Evolutionary conservation across 2,888 invertebrate genomes (phyloP), one percentile per base, ranked within the genome.

Genomic region (Eugnorisma glareosa): DNA sequence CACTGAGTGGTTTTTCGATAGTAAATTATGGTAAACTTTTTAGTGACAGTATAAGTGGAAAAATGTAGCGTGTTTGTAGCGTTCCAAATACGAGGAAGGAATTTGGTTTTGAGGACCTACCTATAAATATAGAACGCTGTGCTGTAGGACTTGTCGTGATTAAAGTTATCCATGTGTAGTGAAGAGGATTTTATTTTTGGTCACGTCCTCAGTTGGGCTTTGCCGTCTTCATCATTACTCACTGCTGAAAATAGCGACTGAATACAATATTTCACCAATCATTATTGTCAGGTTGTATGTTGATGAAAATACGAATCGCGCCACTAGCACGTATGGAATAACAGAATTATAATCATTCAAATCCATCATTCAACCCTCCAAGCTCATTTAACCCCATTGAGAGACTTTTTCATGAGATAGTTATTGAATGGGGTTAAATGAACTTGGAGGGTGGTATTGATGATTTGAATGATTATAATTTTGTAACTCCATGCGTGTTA

Each of bases 1-100:
- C 28, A 45, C 64, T 5, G 57, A 64, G 43, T 57, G 43, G 63
- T 57, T 83, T 85, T 67, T 72, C 15, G 28, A 54, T 70, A 75
- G 45, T 73, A 75, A 72, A 82, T 82, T 85, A 74, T 64, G 82
- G 72, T 66, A 40, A 76, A 48, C 61, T 67, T 24, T 71, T 66
- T 68, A 51, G 51, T 68, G 40, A 37, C 54, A 54, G 31, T 18
- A 68, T 28, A 68, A 13, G 40, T 69, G 61, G 45, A 63, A 57
- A 51, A 57, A 15, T 51, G 51, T 45, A 31, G 51, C 8, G 35
- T 45, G 59, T 45, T 43, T n/a, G 15, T 24, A 18, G 18, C 28
- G 13, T 61, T 15, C 28, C 7, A 21, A 51, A 37, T 75, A 13
- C 37, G 18, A 40, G 1, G 15, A 54, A 8, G 31, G 35, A 43